Conservation (phyloP, 2,113 vertebrate genomes). For the Haemorhous mexicanus region DNA sequence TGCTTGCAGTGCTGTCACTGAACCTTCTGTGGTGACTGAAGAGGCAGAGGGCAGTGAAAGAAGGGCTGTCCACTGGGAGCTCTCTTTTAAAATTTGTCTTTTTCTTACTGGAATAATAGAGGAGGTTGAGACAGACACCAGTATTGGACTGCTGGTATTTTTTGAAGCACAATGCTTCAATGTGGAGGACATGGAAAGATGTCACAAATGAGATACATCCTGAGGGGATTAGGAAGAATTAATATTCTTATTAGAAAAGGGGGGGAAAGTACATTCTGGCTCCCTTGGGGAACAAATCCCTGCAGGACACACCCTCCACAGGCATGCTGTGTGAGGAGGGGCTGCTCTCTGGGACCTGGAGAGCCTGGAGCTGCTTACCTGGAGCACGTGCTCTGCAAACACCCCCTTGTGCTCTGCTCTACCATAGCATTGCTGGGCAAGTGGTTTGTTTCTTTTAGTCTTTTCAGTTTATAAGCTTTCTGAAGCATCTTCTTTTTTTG, state of each 20-base stretch:
- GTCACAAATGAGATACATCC: not conserved
- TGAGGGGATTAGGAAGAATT: not conserved
- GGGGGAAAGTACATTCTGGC: rapidly evolving
- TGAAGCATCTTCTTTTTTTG: not conserved
- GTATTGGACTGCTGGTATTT: not conserved
- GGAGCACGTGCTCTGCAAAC: rapidly evolving
- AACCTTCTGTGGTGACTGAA: not conserved
- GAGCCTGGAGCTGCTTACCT: not conserved
- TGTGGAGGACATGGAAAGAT: not conserved
- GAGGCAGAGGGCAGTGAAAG: not conserved
- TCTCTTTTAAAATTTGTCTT: not conserved
- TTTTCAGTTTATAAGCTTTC: not conserved
- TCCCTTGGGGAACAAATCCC: not conserved
- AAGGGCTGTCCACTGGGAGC: not conserved
- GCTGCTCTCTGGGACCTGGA: not conserved
- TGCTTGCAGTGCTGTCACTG: not conserved
- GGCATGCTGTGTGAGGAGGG: not conserved
- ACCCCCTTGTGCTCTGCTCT: not conserved
- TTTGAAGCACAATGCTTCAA: not conserved
- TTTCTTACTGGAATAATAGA: not conserved
- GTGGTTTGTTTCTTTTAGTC: not conserved
- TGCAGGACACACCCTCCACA: not conserved
- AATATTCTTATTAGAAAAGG: not conserved
- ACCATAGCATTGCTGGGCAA: rapidly evolving
- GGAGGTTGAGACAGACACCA: not conserved